Base-by-base conservation (phyloP, 2,113 vertebrate genomes). In the Daphoenositta chrysoptera region DNA sequence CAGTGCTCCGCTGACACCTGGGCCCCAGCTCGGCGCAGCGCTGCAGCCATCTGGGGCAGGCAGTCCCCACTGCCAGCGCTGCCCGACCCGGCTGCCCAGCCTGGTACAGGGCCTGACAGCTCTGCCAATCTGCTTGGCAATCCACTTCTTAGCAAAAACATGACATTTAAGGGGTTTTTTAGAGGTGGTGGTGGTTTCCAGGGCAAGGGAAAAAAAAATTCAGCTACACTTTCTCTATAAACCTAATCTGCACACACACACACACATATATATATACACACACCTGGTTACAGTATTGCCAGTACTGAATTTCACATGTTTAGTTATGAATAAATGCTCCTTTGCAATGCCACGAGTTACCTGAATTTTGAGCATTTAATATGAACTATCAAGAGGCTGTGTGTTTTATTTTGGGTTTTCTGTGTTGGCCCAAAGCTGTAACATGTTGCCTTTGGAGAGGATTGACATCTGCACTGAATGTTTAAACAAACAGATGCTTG, bases 11-110 rank as follows among this genome's bases (percentile, higher is more conserved):
- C 75, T 94, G 94, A 37, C 94, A 96, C 89, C 94, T 94, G 96
- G 86, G 94, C 87, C 93, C 90, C 92, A 45, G 73, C 65, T 24
- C n/a, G 61, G 88, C 48, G 71, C 48, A 73, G 53, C 3, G 18
- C 60, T 90, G 86, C 64, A 90, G 80, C 96, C 96, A 97, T 93
- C 94, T 97, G 96, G 85, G 82, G 72, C 80, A 87, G 61, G 44
- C 86, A 89, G 86, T 20, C 88, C 83, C 19, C 16, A 19, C 87
- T 96, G 93, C 90, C 96, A 96, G 31, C 10, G 2, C 64, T 40
- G 94, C 82, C 90, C 71, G 93, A 86, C 47, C 44, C 2, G 3
- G 10, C 80, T 95, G 87, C 94, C 93, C 91, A 61, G 72, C 86
- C 89, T 79, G 50, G 50, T 44, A 18, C 64, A 81, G 86, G 63